These are phyloP conservation scores for Gasterosteus aculeatus DNA, from an alignment of 2,113 vertebrate genomes.

Conservation along the genomic window DNA sequence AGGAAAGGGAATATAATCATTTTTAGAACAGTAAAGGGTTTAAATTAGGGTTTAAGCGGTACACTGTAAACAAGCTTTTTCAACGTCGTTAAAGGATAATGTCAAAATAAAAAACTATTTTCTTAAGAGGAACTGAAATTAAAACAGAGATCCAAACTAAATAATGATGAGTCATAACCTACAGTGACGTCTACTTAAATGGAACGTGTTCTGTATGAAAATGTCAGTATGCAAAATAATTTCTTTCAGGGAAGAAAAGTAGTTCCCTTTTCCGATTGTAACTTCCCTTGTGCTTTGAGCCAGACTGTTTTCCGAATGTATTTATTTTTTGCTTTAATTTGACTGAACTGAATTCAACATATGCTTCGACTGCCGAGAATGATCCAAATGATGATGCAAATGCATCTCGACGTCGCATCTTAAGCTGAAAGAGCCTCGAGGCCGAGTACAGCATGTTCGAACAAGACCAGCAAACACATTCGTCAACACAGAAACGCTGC, in stretches of 20 bases:
- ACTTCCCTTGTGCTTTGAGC: conserved; percentile 16
- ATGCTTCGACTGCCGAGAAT: not conserved
- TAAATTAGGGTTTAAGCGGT: no score
- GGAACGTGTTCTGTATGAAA: not conserved
- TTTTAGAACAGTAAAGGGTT: not conserved
- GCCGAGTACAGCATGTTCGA: not conserved
- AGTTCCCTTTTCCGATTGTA: conserved; percentile 42
- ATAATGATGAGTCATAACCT: not conserved
- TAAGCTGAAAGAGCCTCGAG: not conserved
- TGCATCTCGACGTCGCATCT: not conserved
- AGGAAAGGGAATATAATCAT: not conserved
- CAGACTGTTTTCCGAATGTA: not conserved
- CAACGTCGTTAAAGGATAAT: not conserved
- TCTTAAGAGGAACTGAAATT: not conserved
- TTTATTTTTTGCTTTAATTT: not conserved
- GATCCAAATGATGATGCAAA: not conserved
- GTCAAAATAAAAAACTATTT: not conserved
- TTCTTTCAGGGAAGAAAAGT: conserved; percentile 34
- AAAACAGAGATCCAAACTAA: not conserved
- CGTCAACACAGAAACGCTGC: not conserved
- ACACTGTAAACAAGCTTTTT: not conserved
- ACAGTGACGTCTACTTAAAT: not conserved
- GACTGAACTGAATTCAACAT: not conserved
- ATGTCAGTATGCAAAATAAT: conserved; percentile 28
- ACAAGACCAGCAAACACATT: not conserved